Conservation (phyloP, 2,113 vertebrate genomes). For the Tychaedon coryphoeus region DNA sequence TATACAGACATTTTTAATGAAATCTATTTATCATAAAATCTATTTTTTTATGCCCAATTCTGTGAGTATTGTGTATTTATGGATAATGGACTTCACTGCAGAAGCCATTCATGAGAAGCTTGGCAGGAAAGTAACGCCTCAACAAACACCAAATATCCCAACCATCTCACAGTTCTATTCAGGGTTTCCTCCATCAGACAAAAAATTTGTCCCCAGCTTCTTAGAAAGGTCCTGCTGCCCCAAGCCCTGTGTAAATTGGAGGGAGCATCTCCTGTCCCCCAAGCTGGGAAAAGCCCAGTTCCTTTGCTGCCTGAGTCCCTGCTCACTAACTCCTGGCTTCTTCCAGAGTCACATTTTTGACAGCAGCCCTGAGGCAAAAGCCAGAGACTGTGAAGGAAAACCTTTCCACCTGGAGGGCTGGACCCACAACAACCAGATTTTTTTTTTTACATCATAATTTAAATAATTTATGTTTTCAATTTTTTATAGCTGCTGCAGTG, state of each 20-base stretch:
- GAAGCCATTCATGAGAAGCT: background rate
- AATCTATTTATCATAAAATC: background rate
- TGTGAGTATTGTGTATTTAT: background rate
- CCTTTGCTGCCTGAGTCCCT: background rate
- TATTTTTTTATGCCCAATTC: background rate
- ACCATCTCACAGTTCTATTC: background rate
- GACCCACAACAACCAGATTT: background rate
- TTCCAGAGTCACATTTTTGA: background rate
- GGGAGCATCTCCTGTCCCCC: background rate
- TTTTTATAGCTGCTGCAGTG: constrained; percentile 5
- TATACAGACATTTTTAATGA: background rate
- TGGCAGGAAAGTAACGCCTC: background rate
- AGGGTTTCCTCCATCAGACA: background rate
- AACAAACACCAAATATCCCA: background rate
- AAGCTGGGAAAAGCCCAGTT: background rate
- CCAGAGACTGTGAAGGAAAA: background rate
- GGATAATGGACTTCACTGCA: background rate
- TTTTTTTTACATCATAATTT: background rate
- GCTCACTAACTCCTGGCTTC: background rate
- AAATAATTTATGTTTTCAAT: constrained; percentile 17
- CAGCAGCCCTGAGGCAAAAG: background rate
- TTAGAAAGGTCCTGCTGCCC: background rate
- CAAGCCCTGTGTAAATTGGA: background rate
- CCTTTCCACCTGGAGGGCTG: background rate
- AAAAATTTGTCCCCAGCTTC: background rate